phyloP scores from a whole-genome alignment of 2,888 invertebrate species.

The Spodoptera picta region DNA sequence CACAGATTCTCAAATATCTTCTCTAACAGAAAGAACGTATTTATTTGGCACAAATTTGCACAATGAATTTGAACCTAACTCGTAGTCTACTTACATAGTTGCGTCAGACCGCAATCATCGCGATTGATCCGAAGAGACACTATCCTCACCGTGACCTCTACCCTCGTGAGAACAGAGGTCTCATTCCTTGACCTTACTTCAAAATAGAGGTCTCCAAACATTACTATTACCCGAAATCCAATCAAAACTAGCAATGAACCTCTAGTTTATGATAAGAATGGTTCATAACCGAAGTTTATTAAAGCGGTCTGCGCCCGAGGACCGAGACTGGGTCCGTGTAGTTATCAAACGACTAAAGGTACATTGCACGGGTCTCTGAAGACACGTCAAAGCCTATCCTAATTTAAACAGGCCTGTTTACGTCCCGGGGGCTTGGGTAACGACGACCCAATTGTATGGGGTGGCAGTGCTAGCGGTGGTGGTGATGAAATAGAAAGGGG shows the following conservation, averaged over 20 bases:
- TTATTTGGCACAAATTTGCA: too few species aligned
- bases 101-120: too few species aligned
- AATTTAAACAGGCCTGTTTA: constrained; percentile 86
- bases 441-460: constrained; percentile 54
- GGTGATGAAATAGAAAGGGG: constrained; percentile 5
- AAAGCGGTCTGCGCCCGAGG: constrained; percentile 38
- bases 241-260: constrained; percentile 27
- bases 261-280: constrained; percentile 29
- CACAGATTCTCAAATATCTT: too few species aligned
- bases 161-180: too few species aligned
- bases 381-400: constrained; percentile 86
- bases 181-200: too few species aligned
- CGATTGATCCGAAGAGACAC: too few species aligned
- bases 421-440: constrained; percentile 74
- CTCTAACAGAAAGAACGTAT: too few species aligned
- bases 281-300: constrained; percentile 45
- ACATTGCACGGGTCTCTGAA: constrained; percentile 64
- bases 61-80: too few species aligned
- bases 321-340: constrained; percentile 36
- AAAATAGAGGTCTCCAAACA: neutral
- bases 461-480: constrained; percentile 51
- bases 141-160: too few species aligned
- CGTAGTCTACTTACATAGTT: too few species aligned
- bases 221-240: constrained; percentile 21
- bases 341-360: constrained; percentile 64